Evolutionary conservation across 2,113 vertebrate genomes (phyloP).

Genomic region (Riparia riparia): DNA sequence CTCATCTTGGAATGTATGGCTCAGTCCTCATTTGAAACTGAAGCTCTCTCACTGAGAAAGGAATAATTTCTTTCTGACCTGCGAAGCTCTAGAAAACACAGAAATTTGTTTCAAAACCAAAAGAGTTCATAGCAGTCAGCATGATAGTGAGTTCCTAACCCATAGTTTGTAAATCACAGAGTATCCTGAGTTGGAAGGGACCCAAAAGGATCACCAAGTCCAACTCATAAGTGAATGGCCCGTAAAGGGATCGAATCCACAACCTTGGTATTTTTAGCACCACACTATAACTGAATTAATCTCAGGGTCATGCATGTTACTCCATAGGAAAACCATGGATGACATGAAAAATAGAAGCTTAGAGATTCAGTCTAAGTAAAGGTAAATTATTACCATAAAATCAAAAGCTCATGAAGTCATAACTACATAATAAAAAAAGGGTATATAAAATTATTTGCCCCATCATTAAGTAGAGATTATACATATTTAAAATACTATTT

Average conservation of each 20-base stretch:
- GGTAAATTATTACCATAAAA: background rate
- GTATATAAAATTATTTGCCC: background rate
- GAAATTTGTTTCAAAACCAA: background rate
- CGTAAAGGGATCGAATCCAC: background rate
- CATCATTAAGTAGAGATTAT: background rate
- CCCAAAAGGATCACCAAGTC: background rate
- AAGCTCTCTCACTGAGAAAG: background rate
- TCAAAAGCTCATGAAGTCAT: background rate
- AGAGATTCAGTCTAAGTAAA: background rate
- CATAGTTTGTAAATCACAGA: background rate
- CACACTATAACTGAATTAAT: background rate
- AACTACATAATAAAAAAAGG: background rate
- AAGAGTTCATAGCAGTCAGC: background rate
- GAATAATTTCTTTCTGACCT: background rate
- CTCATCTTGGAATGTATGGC: background rate
- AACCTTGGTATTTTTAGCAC: background rate
- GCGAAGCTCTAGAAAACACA: background rate
- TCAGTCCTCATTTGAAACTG: background rate
- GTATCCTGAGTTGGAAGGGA: background rate
- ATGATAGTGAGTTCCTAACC: background rate
- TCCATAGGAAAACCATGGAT: background rate
- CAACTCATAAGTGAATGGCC: background rate
- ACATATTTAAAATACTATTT: conserved; percentile 47
- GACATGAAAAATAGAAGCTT: background rate
- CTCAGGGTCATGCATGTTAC: background rate